Percentiles rank a stretch among this genome's conserved stretches.
phyloP scores from a whole-genome alignment of 2,888 invertebrate genomes.

The Catocala nupta region DNA sequence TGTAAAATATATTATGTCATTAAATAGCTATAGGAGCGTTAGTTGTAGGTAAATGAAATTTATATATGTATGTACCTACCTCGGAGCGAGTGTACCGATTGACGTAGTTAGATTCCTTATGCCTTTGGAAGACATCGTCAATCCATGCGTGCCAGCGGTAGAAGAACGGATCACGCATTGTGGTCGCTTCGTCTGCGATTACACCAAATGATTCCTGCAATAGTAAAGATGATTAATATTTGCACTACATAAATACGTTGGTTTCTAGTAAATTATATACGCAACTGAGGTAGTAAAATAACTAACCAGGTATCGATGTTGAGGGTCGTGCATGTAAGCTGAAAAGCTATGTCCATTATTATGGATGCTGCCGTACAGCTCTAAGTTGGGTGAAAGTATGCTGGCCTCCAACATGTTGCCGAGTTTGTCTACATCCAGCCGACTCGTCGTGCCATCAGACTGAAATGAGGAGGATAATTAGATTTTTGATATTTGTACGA shows the following conservation, averaged over 20 bases:
- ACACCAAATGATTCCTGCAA: constrained; percentile 91
- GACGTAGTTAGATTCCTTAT: constrained; percentile 86
- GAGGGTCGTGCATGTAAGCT: constrained; percentile 92
- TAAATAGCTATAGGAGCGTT: not conserved
- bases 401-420: constrained; percentile 92
- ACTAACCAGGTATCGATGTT: constrained; percentile 89
- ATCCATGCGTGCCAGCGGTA: constrained; percentile 95
- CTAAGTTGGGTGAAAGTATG: constrained; percentile 88
- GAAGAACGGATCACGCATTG: constrained; percentile 95
- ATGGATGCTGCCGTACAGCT: constrained; percentile 91
- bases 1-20: too few species aligned
- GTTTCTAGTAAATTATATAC: too few species aligned
- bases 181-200: constrained; percentile 94
- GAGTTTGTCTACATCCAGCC: constrained; percentile 89
- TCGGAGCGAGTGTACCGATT: constrained; percentile 76
- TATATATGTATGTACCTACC: constrained; percentile 59
- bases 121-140: constrained; percentile 91
- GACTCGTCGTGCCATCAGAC: constrained; percentile 81
- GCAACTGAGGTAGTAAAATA: too few species aligned
- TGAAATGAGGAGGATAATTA: constrained; percentile 50
- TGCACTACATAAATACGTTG: too few species aligned
- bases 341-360: constrained; percentile 92
- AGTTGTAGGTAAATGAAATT: not conserved
- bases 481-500: too few species aligned
- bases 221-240: not conserved